A percentile compares a stretch with the other conserved stretches of the same genome.
Conservation (phyloP, 2,888 invertebrate genomes). For the Pterobdella sp. region DNA sequence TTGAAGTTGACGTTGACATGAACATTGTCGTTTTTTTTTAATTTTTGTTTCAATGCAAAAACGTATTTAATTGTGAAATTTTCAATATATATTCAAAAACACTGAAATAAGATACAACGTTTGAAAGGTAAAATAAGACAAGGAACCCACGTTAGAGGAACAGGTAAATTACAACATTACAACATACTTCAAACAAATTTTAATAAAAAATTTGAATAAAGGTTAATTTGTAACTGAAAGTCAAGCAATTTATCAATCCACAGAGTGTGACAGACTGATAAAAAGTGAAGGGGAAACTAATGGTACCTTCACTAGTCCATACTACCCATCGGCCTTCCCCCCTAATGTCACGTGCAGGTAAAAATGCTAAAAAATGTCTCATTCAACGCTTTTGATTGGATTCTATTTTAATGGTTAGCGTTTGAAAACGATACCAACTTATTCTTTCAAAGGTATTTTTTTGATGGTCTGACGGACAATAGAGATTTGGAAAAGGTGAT, state of each 20-base stretch:
- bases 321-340: slow-evolving; percentile 89
- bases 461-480: slow-evolving; percentile 82
- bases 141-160: neutral
- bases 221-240: too few species aligned
- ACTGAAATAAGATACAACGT: neutral
- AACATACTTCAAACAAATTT: too few species aligned
- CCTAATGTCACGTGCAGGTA: slow-evolving; percentile 83
- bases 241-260: too few species aligned
- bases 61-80: neutral
- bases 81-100: too few species aligned
- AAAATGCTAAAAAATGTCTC: neutral
- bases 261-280: slow-evolving; percentile 94
- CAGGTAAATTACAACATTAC: neutral
- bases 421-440: too few species aligned
- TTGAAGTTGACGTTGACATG: neutral
- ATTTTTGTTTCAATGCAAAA: neutral
- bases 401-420: too few species aligned
- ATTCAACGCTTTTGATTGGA: neutral
- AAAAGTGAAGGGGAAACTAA: slow-evolving; percentile 83
- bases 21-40: neutral
- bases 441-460: slow-evolving; percentile 67
- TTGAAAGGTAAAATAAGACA: neutral
- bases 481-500: slow-evolving; percentile 86
- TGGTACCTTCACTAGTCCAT: slow-evolving; percentile 87
- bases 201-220: too few species aligned